Evolutionary conservation across 2,888 invertebrate genomes (phyloP), one percentile per base, ranked within the genome.

Genomic region (Chymomyza caudatula): DNA sequence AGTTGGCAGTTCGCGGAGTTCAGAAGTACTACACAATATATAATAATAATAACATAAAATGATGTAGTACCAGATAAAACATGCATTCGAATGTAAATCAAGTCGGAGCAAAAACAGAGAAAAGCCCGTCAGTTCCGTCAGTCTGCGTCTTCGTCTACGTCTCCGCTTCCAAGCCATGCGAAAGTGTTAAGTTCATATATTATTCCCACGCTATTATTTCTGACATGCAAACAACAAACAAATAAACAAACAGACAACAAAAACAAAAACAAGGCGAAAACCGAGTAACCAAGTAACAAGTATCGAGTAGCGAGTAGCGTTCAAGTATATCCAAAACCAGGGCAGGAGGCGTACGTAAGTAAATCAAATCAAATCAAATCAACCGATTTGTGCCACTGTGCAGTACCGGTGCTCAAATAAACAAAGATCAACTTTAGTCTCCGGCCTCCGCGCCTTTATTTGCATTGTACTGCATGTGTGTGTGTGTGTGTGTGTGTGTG

Each of bases 151-250:
- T 0, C 19, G 25, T 1, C n/a, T n/a, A n/a, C n/a, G 49, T 13
- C 51, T 20, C 51, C 19, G 17, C 11, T 20, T 37, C 29, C 11
- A 37, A 37, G 29, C 29, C 29, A 37, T 37, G 29, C 22, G 47
- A 55, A 19, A 52, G 61, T 61, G 61, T 61, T 61, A 61, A 61
- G 61, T 61, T 61, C 61, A 63, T 29, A 71, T 60, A 59, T 66
- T 57, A 67, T 77, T 77, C 77, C 74, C 77, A 77, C 70, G 77
- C 74, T 61, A 71, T 72, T 67, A 74, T 67, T 69, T 60, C 65
- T 65, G 74, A 67, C 67, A 77, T 71, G 65, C 51, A 57, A 63
- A 58, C 63, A 74, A 74, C 13, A 17, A 51, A 20, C 52, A 54
- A 51, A 20, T 58, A 70, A 57, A 56, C 49, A 37, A 42, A 20